phyloP scores from a whole-genome alignment of 2,888 invertebrate species.

The Cinara cedri region DNA sequence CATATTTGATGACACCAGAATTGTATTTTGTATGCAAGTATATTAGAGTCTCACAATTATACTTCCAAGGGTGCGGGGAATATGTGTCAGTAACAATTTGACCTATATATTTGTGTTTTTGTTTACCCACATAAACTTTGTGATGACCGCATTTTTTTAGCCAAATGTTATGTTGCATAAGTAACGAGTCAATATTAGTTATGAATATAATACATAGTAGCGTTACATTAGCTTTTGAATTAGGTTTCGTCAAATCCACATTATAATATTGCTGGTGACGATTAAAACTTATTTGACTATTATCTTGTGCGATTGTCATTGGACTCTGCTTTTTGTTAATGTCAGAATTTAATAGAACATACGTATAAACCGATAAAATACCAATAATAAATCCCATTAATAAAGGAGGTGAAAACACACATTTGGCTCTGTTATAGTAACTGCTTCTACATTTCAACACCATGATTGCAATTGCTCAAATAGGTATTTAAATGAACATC shows the following conservation, averaged over 20 bases:
- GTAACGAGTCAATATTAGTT: conserved; percentile 2
- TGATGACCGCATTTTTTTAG: not conserved
- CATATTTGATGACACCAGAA: not conserved
- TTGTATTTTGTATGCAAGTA: not conserved
- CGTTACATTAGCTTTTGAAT: not conserved
- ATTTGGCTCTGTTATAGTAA: not conserved
- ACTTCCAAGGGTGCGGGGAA: conserved; percentile 11
- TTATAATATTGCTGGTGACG: not conserved
- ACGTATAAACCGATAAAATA: conserved; percentile 6
- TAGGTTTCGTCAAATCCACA: conserved; percentile 1
- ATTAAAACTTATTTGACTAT: not conserved
- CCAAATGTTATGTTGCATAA: conserved; percentile 38
- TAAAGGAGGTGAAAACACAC: not conserved
- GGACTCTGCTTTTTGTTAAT: not conserved
- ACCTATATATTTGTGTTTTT: not conserved
- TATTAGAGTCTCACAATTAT: conserved; percentile 23
- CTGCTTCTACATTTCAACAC: not conserved
- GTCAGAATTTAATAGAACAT: not conserved
- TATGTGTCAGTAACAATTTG: conserved; percentile 9
- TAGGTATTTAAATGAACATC: too few relatives aligned
- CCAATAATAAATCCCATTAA: conserved; percentile 23
- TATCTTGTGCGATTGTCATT: not conserved
- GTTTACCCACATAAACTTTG: conserved; percentile 9
- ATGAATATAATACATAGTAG: conserved; percentile 35
- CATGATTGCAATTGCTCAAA: not conserved